These are phyloP conservation scores for Zaprionus nigranus DNA, from an alignment of 1,140 invertebrate genomes.

Conservation along the genomic window DNA sequence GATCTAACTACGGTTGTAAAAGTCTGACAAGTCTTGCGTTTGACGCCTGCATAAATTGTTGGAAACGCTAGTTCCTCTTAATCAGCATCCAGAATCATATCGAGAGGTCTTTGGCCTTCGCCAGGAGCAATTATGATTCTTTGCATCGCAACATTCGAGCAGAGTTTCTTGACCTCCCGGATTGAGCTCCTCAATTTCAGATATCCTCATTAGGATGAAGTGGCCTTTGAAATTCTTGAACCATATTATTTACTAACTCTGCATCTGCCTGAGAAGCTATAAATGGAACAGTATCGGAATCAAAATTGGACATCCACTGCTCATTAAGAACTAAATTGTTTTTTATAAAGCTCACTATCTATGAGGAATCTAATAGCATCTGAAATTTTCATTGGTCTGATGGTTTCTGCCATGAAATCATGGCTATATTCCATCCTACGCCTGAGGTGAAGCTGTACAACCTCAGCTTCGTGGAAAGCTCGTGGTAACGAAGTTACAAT, in stretches of 20 bases:
- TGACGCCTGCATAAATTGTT: slow-evolving; percentile 9
- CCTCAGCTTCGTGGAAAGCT: no score
- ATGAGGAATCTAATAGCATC: slow-evolving; percentile 13
- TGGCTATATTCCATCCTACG: no score
- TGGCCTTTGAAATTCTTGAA: slow-evolving; percentile 13
- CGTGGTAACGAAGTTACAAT: no score
- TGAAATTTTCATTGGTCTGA: background rate
- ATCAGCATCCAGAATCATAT: slow-evolving; percentile 2
- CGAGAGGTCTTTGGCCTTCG: slow-evolving; percentile 14
- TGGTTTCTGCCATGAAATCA: background rate
- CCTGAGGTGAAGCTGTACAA: no score
- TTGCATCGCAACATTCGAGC: slow-evolving; percentile 4
- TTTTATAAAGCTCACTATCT: slow-evolving; percentile 2
- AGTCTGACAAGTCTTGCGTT: background rate
- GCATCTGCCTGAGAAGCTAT: slow-evolving; percentile 5
- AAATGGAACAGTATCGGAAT: slow-evolving; percentile 1
- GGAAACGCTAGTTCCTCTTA: slow-evolving; percentile 12
- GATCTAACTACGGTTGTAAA: slow-evolving; percentile 26
- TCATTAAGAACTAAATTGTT: background rate
- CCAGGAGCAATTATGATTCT: slow-evolving; percentile 25
- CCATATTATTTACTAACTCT: background rate
- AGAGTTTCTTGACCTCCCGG: no score
- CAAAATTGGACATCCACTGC: background rate
- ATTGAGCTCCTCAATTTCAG: no score
- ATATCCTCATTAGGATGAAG: no score